Conservation (phyloP, 1,140 invertebrate genomes). For the Hetaerina americana region DNA sequence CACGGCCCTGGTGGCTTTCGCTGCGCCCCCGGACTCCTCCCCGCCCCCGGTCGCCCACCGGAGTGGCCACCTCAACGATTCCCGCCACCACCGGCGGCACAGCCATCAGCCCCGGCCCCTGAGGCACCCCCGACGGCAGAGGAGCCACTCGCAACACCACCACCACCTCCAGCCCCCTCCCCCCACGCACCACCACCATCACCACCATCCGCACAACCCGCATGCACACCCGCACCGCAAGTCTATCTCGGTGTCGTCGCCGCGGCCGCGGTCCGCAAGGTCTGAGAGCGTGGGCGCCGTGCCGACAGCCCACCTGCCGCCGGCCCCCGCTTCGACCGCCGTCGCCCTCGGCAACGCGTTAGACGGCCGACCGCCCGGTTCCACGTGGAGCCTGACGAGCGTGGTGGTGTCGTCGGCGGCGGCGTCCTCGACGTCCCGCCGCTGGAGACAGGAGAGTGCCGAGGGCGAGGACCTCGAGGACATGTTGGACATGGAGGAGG, state of each 20-base stretch:
- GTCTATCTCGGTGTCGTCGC: not conserved
- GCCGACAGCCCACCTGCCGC: not conserved
- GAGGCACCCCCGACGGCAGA: slow-evolving; percentile 1
- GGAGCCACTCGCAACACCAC: slow-evolving; percentile 1
- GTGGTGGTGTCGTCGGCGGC: not conserved
- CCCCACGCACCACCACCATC: slow-evolving; percentile 3
- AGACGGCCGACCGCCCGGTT: not conserved
- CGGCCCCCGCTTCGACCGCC: not conserved
- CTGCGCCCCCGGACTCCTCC: not conserved
- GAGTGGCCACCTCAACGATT: slow-evolving; percentile 3
- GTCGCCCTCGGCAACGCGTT: not conserved
- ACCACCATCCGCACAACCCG: slow-evolving; percentile 10
- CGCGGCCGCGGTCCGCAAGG: not conserved
- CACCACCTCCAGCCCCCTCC: slow-evolving; percentile 8
- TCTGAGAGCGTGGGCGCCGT: not conserved
- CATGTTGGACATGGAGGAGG: slow-evolving; percentile 8
- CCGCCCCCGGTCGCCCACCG: not conserved
- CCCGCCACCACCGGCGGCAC: slow-evolving; percentile 10
- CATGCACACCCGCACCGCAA: slow-evolving; percentile 10
- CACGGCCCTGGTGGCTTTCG: slow-evolving; percentile 38
- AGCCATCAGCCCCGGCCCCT: slow-evolving; percentile 1
- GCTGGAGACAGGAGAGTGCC: not conserved
- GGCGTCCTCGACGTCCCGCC: not conserved
- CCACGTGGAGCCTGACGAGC: not conserved
- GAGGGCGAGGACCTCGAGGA: not conserved